Base-by-base conservation (phyloP, 2,113 vertebrate species). In the Ptilonorhynchus violaceus region DNA sequence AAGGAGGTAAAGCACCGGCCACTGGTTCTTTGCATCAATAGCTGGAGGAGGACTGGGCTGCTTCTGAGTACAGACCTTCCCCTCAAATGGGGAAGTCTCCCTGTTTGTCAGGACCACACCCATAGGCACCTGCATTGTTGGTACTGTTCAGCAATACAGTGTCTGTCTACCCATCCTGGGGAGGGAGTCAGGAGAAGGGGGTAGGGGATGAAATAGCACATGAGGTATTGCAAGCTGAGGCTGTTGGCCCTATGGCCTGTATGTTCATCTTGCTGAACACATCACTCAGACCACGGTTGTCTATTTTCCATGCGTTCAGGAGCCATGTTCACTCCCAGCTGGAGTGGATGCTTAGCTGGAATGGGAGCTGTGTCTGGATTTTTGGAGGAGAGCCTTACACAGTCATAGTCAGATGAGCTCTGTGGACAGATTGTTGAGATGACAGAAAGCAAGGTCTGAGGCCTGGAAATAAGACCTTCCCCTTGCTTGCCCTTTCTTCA, bases 1-100 rank as follows among this genome's bases (percentile, higher is more conserved):
- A 98, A 98, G 88, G 98, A 98, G 97, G 98, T 98, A 47, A 94
- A 70, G 21, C 50, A 30, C 44, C 37, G 12, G 20, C 50, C 6
- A 4, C 19, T 28, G 27, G 35, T 12, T 3, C 42, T 83, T 76
- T n/a, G 39, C 47, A 69, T 52, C 58, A 64, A 6, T 4, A 75
- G 42, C 44, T 93, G 62, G 37, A 49, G 67, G 39, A 44, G 35
- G 30, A 15, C 10, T 18, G 42, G 52, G 42, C 31, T 27, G 10
- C 39, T 75, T 47, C 21, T 50, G 39, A 72, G 33, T 28, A 50
- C 39, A 63, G 47, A 56, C 20, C 33, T 75, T 63, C 20, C 56
- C 33, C 49, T 72, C 44, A 35, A 22, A 19, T 2, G 22, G 11
- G 9, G 33, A 82, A 41, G 10, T 39, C 1, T 0, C 11, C 15